A percentile compares a stretch with the other conserved stretches of the same genome.
Evolutionary conservation across 2,888 invertebrate species (phyloP).

Genomic region (Drosophila sordidula): DNA sequence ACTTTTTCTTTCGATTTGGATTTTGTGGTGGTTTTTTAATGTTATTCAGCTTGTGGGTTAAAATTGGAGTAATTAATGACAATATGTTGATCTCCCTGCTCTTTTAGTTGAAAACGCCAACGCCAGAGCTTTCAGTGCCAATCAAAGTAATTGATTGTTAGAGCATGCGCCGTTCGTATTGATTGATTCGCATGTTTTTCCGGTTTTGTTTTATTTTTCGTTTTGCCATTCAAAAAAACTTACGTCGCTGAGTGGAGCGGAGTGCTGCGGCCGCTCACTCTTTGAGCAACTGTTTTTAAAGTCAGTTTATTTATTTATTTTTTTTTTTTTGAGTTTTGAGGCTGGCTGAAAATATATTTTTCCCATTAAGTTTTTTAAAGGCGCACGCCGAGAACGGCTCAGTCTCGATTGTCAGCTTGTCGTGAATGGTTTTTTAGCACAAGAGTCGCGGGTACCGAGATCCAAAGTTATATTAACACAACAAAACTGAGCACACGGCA

Average conservation of each 20-base stretch:
- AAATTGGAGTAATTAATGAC: no score
- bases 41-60: no score
- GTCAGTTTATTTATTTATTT: slow-evolving; percentile 54
- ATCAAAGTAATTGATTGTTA: slow-evolving; percentile 7
- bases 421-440: slow-evolving; percentile 82
- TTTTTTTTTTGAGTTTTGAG: slow-evolving; percentile 50
- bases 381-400: slow-evolving; percentile 81
- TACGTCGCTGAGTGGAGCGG: slow-evolving; percentile 49
- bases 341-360: slow-evolving; percentile 71
- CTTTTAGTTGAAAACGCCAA: no score
- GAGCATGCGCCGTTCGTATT: slow-evolving; percentile 52
- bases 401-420: slow-evolving; percentile 84
- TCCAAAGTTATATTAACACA: slow-evolving; percentile 57
- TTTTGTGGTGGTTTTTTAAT: no score
- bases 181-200: slow-evolving; percentile 50
- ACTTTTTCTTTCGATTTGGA: no score
- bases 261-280: slow-evolving; percentile 47
- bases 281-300: slow-evolving; percentile 66
- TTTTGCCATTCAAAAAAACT: slow-evolving; percentile 74
- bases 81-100: no score
- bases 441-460: slow-evolving; percentile 58
- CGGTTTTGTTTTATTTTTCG: slow-evolving; percentile 77
- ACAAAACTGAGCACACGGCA: slow-evolving; percentile 14
- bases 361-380: slow-evolving; percentile 81
- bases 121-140: neutral